Base-by-base conservation (phyloP, 2,797 vertebrate species). In the Pipistrellus pygmaeus region DNA sequence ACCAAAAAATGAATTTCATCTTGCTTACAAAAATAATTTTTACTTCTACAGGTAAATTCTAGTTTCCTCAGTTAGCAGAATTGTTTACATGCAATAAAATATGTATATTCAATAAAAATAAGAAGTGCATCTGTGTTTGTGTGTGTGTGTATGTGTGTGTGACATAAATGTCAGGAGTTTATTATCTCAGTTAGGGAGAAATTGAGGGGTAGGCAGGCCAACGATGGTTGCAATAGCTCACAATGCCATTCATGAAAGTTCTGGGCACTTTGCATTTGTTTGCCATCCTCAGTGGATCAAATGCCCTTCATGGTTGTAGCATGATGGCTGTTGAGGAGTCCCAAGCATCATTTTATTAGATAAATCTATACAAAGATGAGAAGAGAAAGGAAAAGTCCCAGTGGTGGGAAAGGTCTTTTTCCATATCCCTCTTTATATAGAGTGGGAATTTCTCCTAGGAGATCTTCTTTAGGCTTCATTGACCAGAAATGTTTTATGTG, bases 1-100 rank as follows among this genome's bases (percentile, higher is more conserved):
- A 53, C 46, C 1, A 53, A n/a, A 88, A 93, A 82, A 15, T 7
- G 72, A 30, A 5, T 57, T n/a, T 5, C 51, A 46, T 68, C 15
- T 77, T 73, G 32, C 18, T 85, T 82, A n/a, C 5, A 86, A 68
- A 88, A 91, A 86, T 57, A 64, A 77, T 64, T 76, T 69, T 51
- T 32, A 69, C 69, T 81, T 90, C 55, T 83, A 35, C 0, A 66
- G 10, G 25, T 9, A 87, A 78, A 23, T 27, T 51, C 25, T 60
- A 57, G 6, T 55, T 82, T 91, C 6, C 53, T 77, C 2, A 44
- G 35, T n/a, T 35, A 71, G 23, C 20, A 76, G 69, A 92, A 86
- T 7, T 53, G 51, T n/a, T 41, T 23, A n/a, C 1, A 21, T 41
- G 57, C 12, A 51, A 53, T 64, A 51, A 78, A 86, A 51, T 69